A percentile compares a stretch with the other conserved stretches of the same genome.
These are phyloP conservation scores for Sebastes wilsoni DNA, from an alignment of 2,797 vertebrate species.

Conservation along the genomic window DNA sequence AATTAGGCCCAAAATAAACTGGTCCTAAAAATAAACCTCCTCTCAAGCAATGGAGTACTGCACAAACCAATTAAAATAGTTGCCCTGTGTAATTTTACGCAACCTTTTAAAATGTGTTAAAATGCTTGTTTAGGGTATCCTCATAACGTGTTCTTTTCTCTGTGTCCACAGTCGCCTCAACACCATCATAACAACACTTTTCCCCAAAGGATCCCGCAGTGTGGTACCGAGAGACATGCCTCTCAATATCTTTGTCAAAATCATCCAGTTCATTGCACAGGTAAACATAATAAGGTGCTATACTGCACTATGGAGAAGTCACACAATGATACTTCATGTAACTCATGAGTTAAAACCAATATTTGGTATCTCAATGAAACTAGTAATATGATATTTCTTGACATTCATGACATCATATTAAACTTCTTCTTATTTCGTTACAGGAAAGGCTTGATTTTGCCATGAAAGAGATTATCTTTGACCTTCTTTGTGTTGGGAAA, in stretches of 20 bases:
- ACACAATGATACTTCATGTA: background rate
- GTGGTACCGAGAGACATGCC: constrained; percentile 98
- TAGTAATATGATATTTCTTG: background rate
- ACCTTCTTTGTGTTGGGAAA: constrained; percentile 86
- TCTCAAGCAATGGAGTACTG: constrained; percentile 4
- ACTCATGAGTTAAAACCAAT: background rate
- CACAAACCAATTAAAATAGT: background rate
- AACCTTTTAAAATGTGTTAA: background rate
- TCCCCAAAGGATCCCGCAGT: constrained; percentile 97
- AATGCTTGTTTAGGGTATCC: background rate
- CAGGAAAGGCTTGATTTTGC: constrained; percentile 88
- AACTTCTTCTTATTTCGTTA: constrained; percentile 9
- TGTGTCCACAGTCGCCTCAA: constrained; percentile 89
- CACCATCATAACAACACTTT: constrained; percentile 94
- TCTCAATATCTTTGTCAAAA: constrained; percentile 99
- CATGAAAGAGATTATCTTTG: constrained; percentile 88
- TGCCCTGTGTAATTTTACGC: background rate
- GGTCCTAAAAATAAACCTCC: constrained; percentile 31
- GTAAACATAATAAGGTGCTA: constrained; percentile 66
- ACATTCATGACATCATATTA: background rate
- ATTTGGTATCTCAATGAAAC: background rate
- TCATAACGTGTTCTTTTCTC: background rate
- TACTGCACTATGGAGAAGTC: background rate
- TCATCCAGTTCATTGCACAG: constrained; percentile 99
- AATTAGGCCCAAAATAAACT: constrained; percentile 39